Percentiles rank a stretch among this genome's conserved stretches.
Conservation (phyloP, 1,140 invertebrate species). For the Polypedilum vanderplanki region DNA sequence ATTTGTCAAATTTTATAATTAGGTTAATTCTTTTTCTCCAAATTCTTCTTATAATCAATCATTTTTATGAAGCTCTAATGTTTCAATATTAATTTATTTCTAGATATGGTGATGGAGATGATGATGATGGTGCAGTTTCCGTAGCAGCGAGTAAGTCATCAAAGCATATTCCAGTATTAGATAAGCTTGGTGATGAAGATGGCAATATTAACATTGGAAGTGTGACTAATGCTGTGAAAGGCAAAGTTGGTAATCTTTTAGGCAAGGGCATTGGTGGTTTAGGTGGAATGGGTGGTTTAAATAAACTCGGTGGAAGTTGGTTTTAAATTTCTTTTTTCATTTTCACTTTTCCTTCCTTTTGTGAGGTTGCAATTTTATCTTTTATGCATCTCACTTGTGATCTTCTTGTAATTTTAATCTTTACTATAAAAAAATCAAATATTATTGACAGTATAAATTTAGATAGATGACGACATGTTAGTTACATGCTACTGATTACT, state of each 20-base stretch:
- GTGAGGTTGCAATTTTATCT: too few relatives aligned
- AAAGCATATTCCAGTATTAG: constrained; percentile 47
- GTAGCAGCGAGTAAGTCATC: constrained; percentile 51
- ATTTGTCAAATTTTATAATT: too few relatives aligned
- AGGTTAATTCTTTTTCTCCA: too few relatives aligned
- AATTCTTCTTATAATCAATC: too few relatives aligned
- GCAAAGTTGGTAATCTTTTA: constrained; percentile 67
- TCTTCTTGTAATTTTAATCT: too few relatives aligned
- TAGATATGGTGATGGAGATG: constrained; percentile 50
- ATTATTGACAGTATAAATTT: too few relatives aligned
- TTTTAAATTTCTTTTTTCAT: constrained; percentile 45
- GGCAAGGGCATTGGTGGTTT: constrained; percentile 72
- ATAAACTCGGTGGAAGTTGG: constrained; percentile 64
- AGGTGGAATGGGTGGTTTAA: constrained; percentile 49
- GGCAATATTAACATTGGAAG: constrained; percentile 62
- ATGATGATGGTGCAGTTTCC: constrained; percentile 58
- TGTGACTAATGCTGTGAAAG: constrained; percentile 66
- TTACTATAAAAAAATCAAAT: too few relatives aligned
- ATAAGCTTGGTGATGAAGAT: constrained; percentile 53
- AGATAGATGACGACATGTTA: too few relatives aligned
- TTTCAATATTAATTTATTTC: constrained; percentile 31
- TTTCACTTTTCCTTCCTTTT: not conserved
- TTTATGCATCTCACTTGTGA: too few relatives aligned
- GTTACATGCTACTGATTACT: too few relatives aligned
- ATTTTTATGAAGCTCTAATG: too few relatives aligned